Conservation (phyloP, 2,797 vertebrate genomes). For the Hydrophis major region DNA sequence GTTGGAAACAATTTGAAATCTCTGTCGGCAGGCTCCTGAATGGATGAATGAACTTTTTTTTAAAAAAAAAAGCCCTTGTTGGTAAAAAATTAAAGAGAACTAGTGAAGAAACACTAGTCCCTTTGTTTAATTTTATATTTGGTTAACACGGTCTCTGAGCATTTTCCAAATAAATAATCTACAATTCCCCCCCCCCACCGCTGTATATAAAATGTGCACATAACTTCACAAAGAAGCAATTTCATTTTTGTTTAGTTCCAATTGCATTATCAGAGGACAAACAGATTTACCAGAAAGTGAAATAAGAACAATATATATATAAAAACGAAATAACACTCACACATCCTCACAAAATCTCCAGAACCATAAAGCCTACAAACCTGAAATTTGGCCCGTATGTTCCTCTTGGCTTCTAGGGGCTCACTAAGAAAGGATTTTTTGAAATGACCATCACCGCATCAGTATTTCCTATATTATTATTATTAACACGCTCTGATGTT, state of each 20-base stretch:
- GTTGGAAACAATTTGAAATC: slow-evolving; percentile 68
- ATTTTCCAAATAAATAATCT: neutral
- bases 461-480: too few relatives aligned
- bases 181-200: too few relatives aligned
- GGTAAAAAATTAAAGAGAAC: neutral
- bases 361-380: too few relatives aligned
- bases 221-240: neutral
- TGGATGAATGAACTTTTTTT: slow-evolving; percentile 16
- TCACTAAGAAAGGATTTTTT: too few relatives aligned
- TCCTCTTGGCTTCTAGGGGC: too few relatives aligned
- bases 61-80: neutral
- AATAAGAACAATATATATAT: neutral
- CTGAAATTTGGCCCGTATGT: too few relatives aligned
- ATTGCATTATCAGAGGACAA: neutral
- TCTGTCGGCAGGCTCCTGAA: slow-evolving; percentile 48
- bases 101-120: neutral
- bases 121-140: neutral
- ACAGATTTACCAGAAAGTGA: neutral
- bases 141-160: neutral
- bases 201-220: neutral
- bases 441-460: too few relatives aligned
- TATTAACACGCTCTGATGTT: too few relatives aligned
- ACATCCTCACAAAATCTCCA: too few relatives aligned
- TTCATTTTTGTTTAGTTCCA: neutral
- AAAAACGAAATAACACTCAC: too few relatives aligned